These are phyloP conservation scores for Tetragonula clypearis DNA, from an alignment of 1,140 invertebrate genomes.

Conservation along the genomic window DNA sequence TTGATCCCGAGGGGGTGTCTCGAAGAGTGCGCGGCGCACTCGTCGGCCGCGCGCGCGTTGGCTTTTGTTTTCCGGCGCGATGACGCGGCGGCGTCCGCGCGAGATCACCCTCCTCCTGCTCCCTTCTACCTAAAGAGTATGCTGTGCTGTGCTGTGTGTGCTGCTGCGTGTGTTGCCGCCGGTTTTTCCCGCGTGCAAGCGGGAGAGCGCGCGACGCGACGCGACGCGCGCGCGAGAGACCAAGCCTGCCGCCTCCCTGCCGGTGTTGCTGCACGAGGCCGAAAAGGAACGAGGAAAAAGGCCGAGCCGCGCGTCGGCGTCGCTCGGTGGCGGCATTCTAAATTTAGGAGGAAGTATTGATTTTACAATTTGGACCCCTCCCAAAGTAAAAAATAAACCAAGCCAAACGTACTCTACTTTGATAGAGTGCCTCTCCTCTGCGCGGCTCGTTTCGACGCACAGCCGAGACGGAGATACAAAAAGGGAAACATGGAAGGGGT, in stretches of 20 bases:
- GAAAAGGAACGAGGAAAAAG: constrained; percentile 58
- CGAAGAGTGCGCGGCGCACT: constrained; percentile 3
- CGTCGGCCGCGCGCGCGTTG: constrained; percentile 11
- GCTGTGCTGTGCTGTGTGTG: neutral
- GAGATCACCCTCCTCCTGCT: neutral
- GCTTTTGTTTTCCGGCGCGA: constrained; percentile 36
- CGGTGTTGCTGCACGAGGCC: constrained; percentile 22
- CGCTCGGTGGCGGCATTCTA: constrained; percentile 68
- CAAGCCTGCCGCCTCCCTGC: neutral
- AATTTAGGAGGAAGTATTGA: constrained; percentile 82
- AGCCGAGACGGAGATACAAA: constrained; percentile 58
- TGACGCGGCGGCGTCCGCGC: constrained; percentile 31
- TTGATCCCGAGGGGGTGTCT: neutral
- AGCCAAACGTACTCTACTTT: constrained; percentile 81
- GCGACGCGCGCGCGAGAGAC: neutral
- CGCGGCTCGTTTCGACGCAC: constrained; percentile 77
- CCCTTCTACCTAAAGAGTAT: neutral
- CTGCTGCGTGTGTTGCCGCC: neutral
- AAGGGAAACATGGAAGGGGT: constrained; percentile 39
- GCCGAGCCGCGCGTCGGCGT: constrained; percentile 52
- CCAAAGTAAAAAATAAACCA: constrained; percentile 81
- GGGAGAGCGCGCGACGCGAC: constrained; percentile 14
- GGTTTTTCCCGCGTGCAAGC: constrained; percentile 24
- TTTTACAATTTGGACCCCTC: constrained; percentile 82
- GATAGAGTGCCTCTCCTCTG: constrained; percentile 79